Evolutionary conservation across 2,888 invertebrate species (phyloP).

Genomic region (Carpatolechia fugitivella): DNA sequence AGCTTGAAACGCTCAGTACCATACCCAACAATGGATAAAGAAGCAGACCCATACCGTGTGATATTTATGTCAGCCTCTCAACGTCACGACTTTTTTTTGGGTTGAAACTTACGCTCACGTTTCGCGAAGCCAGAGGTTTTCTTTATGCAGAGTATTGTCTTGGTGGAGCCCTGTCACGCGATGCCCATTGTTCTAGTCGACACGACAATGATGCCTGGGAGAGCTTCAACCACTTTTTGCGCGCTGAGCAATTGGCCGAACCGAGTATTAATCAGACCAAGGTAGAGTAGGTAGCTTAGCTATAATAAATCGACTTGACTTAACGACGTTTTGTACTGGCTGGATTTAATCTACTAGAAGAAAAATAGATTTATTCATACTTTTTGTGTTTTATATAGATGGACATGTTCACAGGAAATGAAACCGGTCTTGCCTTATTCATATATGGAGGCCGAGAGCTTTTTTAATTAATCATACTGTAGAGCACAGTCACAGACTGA

Average conservation of each 20-base stretch:
- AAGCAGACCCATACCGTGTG: slow-evolving; percentile 5
- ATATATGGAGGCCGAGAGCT: neutral
- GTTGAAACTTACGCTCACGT: slow-evolving; percentile 34
- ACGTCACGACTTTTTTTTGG: slow-evolving; percentile 19
- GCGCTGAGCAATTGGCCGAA: slow-evolving; percentile 29
- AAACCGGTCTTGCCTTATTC: slow-evolving; percentile 4
- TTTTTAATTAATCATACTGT: slow-evolving; percentile 5
- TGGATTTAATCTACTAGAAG: slow-evolving; percentile 9
- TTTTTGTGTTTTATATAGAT: neutral
- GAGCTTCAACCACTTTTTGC: slow-evolving; percentile 37
- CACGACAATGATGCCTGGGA: slow-evolving; percentile 35
- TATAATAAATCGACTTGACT: neutral
- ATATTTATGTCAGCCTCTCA: slow-evolving; percentile 10
- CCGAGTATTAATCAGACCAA: slow-evolving; percentile 40
- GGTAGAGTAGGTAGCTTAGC: slow-evolving; percentile 21
- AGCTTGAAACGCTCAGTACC: neutral
- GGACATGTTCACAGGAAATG: slow-evolving; percentile 5
- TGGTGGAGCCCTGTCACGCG: slow-evolving; percentile 50
- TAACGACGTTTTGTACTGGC: slow-evolving; percentile 5
- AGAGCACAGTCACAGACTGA: neutral
- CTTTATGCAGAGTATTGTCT: slow-evolving; percentile 41
- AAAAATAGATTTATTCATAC: neutral
- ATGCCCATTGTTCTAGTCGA: slow-evolving; percentile 53
- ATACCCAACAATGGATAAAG: neutral
- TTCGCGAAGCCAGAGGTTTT: slow-evolving; percentile 43